Percentiles rank a stretch among this genome's conserved stretches.
Evolutionary conservation across 1,140 invertebrate genomes (phyloP).

Genomic region (Drosophila pectinifera): DNA sequence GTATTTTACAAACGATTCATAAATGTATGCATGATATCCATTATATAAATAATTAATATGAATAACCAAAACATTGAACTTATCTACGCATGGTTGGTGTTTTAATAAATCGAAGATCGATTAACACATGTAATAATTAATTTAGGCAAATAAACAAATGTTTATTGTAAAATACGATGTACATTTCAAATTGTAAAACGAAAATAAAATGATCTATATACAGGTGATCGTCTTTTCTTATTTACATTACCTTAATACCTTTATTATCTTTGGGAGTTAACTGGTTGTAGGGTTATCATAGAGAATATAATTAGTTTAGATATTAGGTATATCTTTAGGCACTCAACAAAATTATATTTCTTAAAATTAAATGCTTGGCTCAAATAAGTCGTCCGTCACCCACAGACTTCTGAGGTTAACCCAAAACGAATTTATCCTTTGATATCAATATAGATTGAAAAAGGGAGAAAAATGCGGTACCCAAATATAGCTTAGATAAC

Average conservation of each 20-base stretch:
- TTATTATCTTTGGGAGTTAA: neutral
- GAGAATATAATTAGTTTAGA: too few relatives aligned
- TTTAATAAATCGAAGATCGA: constrained; percentile 40
- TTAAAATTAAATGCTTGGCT: constrained; percentile 1
- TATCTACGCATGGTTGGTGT: constrained; percentile 74
- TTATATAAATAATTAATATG: constrained; percentile 12
- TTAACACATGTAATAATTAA: constrained; percentile 8
- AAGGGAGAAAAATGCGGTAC: constrained; percentile 17
- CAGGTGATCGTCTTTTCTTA: neutral
- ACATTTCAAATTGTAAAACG: constrained; percentile 42
- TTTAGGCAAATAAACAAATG: constrained; percentile 32
- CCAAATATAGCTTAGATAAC: constrained; percentile 65
- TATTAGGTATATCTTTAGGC: too few relatives aligned
- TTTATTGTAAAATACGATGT: constrained; percentile 58
- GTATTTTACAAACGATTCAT: constrained; percentile 13
- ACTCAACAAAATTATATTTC: neutral
- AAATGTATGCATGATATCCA: constrained; percentile 1
- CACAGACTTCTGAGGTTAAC: constrained; percentile 31
- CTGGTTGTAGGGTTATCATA: neutral
- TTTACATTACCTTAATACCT: neutral
- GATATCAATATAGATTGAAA: constrained; percentile 18
- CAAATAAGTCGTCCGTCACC: constrained; percentile 14
- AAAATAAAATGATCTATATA: constrained; percentile 37
- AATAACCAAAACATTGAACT: constrained; percentile 24
- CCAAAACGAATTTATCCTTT: constrained; percentile 10